Conservation (phyloP, 1,140 invertebrate species). For the Eumaeus atala region DNA sequence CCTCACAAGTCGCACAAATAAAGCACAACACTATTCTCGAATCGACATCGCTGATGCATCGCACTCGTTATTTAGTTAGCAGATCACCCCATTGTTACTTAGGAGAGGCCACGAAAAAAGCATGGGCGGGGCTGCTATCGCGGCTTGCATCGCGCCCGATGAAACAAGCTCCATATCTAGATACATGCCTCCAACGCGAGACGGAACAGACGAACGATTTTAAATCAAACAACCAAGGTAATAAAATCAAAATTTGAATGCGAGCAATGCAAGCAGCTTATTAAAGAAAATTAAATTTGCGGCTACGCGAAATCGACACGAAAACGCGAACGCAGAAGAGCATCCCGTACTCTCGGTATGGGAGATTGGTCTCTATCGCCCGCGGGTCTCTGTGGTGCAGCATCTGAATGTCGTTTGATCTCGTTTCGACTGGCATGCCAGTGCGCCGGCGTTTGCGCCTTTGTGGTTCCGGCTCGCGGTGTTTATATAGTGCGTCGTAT, state of each 20-base stretch:
- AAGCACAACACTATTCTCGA: conserved; percentile 45
- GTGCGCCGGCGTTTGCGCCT: conserved; percentile 33
- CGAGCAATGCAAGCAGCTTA: conserved; percentile 37
- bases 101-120: conserved; percentile 69
- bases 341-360: conserved; percentile 23
- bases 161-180: conserved; percentile 62
- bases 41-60: conserved; percentile 56
- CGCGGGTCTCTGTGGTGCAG: conserved; percentile 25
- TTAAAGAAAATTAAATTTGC: conserved; percentile 74
- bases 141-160: conserved; percentile 54
- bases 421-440: conserved; percentile 29
- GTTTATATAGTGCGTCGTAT: conserved; percentile 65
- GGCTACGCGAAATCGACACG: conserved; percentile 65
- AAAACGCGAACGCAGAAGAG: conserved; percentile 53
- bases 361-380: conserved; percentile 45
- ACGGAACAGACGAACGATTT: conserved; percentile 21
- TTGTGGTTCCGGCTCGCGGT: conserved; percentile 31
- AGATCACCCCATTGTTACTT: conserved; percentile 71
- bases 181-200: conserved; percentile 64
- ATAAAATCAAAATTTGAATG: conserved; percentile 36
- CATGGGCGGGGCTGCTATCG: conserved; percentile 67
- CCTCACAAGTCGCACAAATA: conserved; percentile 39
- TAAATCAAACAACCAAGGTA: conserved; percentile 20
- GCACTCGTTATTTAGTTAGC: conserved; percentile 70
- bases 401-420: conserved; percentile 17